A percentile compares a stretch with the other conserved stretches of the same genome.
Evolutionary conservation across 1,140 invertebrate genomes (phyloP).

Genomic region (Drosophila nigrodunni): DNA sequence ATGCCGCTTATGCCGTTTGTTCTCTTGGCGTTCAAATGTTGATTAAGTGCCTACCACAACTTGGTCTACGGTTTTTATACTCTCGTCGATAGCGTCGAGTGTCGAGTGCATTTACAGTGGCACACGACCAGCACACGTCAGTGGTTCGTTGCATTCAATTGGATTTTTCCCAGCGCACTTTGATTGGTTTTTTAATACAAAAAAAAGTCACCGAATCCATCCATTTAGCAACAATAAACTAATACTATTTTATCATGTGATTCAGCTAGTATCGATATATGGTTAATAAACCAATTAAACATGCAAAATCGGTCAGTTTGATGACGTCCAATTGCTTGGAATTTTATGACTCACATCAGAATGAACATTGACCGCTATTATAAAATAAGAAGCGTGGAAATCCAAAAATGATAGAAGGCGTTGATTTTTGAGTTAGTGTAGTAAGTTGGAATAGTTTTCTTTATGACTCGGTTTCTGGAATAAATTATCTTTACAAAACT

Average conservation of each 20-base stretch:
- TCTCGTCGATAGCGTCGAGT: background rate
- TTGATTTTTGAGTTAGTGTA: no score
- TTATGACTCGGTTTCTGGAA: no score
- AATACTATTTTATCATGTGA: constrained; percentile 53
- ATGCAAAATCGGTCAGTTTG: constrained; percentile 35
- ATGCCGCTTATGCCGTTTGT: background rate
- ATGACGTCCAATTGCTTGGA: constrained; percentile 1
- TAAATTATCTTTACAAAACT: no score
- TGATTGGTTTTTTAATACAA: constrained; percentile 36
- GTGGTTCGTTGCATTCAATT: constrained; percentile 19
- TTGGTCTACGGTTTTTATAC: constrained; percentile 57
- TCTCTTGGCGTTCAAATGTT: constrained; percentile 15
- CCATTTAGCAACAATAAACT: constrained; percentile 41
- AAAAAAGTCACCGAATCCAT: constrained; percentile 58
- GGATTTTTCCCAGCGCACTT: constrained; percentile 64
- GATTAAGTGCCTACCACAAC: constrained; percentile 30
- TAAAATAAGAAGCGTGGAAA: background rate
- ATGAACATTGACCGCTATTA: background rate
- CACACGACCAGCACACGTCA: constrained; percentile 53
- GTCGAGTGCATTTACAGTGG: constrained; percentile 26
- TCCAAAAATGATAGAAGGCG: background rate
- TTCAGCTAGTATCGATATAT: constrained; percentile 29
- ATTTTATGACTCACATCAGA: background rate
- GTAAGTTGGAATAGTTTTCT: no score
- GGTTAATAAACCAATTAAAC: constrained; percentile 24